phyloP scores from a whole-genome alignment of 2,888 invertebrate genomes.

The Tridacna crocea region DNA sequence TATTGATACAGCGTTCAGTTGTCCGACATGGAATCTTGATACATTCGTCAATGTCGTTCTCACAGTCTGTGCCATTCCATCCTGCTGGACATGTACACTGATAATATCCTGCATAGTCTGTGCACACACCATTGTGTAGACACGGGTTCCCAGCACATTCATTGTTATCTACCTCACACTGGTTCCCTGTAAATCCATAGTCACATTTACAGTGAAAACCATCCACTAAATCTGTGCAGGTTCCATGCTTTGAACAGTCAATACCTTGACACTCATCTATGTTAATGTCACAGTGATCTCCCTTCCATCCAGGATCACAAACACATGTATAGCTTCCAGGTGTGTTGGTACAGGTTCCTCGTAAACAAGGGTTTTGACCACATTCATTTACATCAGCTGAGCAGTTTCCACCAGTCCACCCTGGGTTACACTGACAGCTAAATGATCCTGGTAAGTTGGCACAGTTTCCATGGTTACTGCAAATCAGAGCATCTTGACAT shows the following conservation, averaged over 20 bases:
- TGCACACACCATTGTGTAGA: constrained; percentile 31
- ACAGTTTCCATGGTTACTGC: constrained; percentile 43
- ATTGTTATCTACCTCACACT: constrained; percentile 41
- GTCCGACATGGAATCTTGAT: constrained; percentile 32
- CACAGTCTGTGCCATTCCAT: constrained; percentile 45
- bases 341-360: constrained; percentile 39
- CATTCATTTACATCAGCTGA: constrained; percentile 47
- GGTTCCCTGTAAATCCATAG: constrained; percentile 44
- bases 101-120: constrained; percentile 26
- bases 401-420: constrained; percentile 37
- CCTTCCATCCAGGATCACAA: constrained; percentile 42
- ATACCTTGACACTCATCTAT: constrained; percentile 30
- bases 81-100: constrained; percentile 31
- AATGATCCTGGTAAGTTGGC: constrained; percentile 37
- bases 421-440: constrained; percentile 26
- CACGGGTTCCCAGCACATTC: constrained; percentile 42
- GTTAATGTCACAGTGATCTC: constrained; percentile 23
- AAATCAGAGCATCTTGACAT: constrained; percentile 29
- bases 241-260: constrained; percentile 56
- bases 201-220: constrained; percentile 60
- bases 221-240: constrained; percentile 52
- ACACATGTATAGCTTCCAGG: constrained; percentile 42
- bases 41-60: constrained; percentile 48
- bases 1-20: constrained; percentile 51
- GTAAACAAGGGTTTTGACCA: background rate